These are phyloP conservation scores for Karalla daura DNA, from an alignment of 2,797 vertebrate genomes.

Conservation along the genomic window DNA sequence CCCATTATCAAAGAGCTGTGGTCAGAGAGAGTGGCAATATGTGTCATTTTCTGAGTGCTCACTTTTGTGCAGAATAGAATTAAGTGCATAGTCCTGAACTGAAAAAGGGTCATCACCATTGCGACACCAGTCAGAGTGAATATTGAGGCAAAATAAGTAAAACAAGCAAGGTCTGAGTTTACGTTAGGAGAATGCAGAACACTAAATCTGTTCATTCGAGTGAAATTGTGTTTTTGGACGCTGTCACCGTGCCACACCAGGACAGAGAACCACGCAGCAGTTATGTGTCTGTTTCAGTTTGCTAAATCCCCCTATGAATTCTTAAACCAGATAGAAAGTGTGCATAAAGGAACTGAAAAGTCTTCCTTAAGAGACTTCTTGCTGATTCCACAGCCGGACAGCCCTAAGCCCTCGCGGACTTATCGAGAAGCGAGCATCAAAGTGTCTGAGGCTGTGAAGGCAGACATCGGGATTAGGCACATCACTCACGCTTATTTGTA, in stretches of 20 bases:
- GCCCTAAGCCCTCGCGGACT: conserved; percentile 31
- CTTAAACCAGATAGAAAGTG: conserved; percentile 4
- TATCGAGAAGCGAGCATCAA: conserved; percentile 46
- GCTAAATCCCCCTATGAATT: neutral
- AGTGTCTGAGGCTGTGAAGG: conserved; percentile 39
- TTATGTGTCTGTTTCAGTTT: neutral
- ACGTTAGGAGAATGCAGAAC: neutral
- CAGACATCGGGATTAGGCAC: conserved; percentile 43
- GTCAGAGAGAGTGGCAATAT: neutral
- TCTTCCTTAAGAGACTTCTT: conserved; percentile 25
- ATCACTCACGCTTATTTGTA: conserved; percentile 48
- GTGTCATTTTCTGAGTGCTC: conserved; percentile 1
- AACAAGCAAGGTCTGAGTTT: neutral
- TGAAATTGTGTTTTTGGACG: neutral
- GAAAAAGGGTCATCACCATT: neutral
- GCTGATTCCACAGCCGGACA: conserved; percentile 28
- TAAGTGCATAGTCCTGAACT: neutral
- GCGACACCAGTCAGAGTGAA: too few relatives aligned
- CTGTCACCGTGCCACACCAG: neutral
- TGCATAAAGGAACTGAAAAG: conserved; percentile 30
- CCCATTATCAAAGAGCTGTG: neutral
- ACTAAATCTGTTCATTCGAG: neutral
- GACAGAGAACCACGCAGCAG: neutral
- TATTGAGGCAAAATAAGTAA: too few relatives aligned
- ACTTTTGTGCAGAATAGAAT: neutral